Conservation (phyloP, 2,113 vertebrate species). For the Myodes glareolus region DNA sequence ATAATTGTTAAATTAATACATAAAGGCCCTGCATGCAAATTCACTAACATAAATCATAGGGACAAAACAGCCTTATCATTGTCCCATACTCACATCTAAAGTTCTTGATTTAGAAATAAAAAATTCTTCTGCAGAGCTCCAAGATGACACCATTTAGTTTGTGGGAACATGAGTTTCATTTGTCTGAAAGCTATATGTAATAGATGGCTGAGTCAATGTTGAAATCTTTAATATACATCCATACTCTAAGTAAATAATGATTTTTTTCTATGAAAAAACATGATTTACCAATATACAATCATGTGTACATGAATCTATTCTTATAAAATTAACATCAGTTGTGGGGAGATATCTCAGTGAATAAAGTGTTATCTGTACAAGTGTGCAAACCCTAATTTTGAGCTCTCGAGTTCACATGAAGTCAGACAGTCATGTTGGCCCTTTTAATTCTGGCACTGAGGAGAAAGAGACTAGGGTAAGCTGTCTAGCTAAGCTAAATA, state of each 20-base stretch:
- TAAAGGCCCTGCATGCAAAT: neutral
- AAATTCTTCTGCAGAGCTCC: neutral
- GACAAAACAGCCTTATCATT: neutral
- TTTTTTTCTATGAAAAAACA: neutral
- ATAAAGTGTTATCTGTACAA: neutral
- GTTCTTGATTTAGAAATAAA: slow-evolving; percentile 42
- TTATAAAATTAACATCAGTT: slow-evolving; percentile 4
- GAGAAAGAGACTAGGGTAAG: neutral
- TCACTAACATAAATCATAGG: neutral
- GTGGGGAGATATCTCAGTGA: neutral
- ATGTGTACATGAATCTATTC: neutral
- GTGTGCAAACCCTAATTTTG: neutral
- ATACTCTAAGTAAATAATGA: neutral
- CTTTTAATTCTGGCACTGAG: neutral
- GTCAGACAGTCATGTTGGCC: neutral
- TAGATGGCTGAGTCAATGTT: neutral
- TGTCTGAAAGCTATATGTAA: neutral
- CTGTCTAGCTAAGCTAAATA: neutral
- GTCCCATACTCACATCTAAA: neutral
- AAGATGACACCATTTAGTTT: neutral
- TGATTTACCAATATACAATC: neutral
- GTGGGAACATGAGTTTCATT: neutral
- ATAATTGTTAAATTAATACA: slow-evolving; percentile 13
- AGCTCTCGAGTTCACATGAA: neutral
- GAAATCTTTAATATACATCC: neutral